Percentiles rank a stretch among this genome's conserved stretches.
Evolutionary conservation across 2,888 invertebrate species (phyloP).

Genomic region (Tipula confusa): DNA sequence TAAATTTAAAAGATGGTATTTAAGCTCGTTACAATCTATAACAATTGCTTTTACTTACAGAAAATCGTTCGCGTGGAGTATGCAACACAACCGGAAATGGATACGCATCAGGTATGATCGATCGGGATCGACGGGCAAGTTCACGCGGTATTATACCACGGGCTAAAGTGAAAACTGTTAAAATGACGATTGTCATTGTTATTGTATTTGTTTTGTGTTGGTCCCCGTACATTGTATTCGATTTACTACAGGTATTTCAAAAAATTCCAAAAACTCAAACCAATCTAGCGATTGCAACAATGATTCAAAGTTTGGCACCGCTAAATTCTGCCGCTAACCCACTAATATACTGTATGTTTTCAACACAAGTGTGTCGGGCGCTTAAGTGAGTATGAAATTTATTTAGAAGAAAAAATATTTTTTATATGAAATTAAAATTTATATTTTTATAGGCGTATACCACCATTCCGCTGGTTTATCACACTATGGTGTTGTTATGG

Average conservation of each 20-base stretch:
- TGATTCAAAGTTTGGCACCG: slow-evolving; percentile 86
- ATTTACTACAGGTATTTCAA: slow-evolving; percentile 82
- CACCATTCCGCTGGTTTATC: slow-evolving; percentile 64
- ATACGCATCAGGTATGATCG: slow-evolving; percentile 42
- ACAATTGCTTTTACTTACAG: slow-evolving; percentile 38
- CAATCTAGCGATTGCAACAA: slow-evolving; percentile 79
- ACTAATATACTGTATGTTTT: slow-evolving; percentile 89
- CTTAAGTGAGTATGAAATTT: slow-evolving; percentile 60
- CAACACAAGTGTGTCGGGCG: slow-evolving; percentile 79
- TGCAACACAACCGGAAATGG: neutral
- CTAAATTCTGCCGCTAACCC: slow-evolving; percentile 93
- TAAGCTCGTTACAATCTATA: no score
- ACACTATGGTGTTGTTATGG: slow-evolving; percentile 52
- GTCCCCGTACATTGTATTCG: slow-evolving; percentile 92
- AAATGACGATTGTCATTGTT: slow-evolving; percentile 96
- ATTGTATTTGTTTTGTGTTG: slow-evolving; percentile 92
- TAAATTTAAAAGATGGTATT: no score
- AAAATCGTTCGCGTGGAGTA: slow-evolving; percentile 39
- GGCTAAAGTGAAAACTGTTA: slow-evolving; percentile 94
- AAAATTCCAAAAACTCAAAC: slow-evolving; percentile 74
- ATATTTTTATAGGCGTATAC: slow-evolving; percentile 49
- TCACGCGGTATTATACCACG: slow-evolving; percentile 90
- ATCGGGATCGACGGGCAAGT: slow-evolving; percentile 68
- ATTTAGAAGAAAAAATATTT: no score
- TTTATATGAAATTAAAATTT: no score